Evolutionary conservation across 2,113 vertebrate species (phyloP), one percentile per base, ranked within the genome.

Genomic region (Oophaga pumilio): DNA sequence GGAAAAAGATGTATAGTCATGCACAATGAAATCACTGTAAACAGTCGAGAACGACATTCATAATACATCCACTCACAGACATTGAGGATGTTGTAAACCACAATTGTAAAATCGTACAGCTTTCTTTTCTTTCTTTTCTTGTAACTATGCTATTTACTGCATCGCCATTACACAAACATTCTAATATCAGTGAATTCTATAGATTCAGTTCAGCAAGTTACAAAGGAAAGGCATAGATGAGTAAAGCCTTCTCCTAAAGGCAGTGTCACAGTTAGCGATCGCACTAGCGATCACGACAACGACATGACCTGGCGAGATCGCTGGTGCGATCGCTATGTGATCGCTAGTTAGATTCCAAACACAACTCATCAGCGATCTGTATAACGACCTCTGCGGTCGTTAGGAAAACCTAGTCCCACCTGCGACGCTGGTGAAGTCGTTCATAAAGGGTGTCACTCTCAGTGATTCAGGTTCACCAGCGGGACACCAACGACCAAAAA

Each of bases 1-100:
- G 84, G 56, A 74, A 76, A 84, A 85, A 86, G 62, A 86, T 86
- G 84, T 73, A 77, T 66, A 86, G 73, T 77, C 73, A 86, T 77
- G 84, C 84, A 66, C 84, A 77, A 86, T 78, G 60, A 86, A 86
- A 86, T 76, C 60, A 68, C 84, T 66, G 56, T 52, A 77, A 64
- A 86, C 69, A 77, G 57, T 77, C 84, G 66, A 76, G 74, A 76
- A 50, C 57, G 33, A n/a, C 84, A 62, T 76, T 76, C 69, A 74
- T 76, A 76, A 85, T 85, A 76, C 71, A 76, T 76, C 33, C 43
- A 71, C 69, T 85, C 69, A 62, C 66, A 74, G 71, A 85, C 26
- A 85, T 62, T 49, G n/a, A 76, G 71, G 18, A 62, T 78, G 33
- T 50, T 77, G 74, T 53, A 86, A 86, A 77, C n/a, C 64, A 69